Conservation (phyloP, 2,888 invertebrate species). For the Gymnocheta viridis region DNA sequence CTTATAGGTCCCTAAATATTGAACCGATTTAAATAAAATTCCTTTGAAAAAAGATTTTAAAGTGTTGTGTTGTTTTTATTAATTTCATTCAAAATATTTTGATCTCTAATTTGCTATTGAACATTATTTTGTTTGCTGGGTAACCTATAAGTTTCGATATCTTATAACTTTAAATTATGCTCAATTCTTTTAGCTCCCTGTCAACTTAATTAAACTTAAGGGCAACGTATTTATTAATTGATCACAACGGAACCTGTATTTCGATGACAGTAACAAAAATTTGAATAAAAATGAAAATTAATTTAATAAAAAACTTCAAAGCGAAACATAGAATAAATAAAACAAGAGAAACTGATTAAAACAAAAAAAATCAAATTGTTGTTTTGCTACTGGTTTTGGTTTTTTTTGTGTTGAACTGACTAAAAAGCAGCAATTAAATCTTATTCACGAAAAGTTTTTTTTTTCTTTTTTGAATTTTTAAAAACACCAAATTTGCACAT, state of each 20-base stretch:
- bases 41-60: too few species aligned
- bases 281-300: constrained; percentile 35
- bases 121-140: neutral
- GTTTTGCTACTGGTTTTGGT: constrained; percentile 51
- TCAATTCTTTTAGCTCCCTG: neutral
- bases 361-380: neutral
- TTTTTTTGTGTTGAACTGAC: neutral
- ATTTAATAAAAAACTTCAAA: neutral
- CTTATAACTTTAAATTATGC: neutral
- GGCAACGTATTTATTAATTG: neutral
- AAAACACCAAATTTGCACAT: constrained; percentile 37
- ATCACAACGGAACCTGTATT: constrained; percentile 1
- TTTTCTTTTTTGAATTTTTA: neutral
- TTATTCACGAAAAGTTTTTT: neutral
- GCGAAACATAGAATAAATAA: neutral
- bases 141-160: neutral
- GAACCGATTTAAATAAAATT: too few species aligned
- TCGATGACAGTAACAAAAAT: constrained; percentile 15
- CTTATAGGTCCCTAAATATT: too few species aligned
- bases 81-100: too few species aligned
- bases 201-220: neutral
- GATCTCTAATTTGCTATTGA: neutral
- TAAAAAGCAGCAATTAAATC: constrained; percentile 36
- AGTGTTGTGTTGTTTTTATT: too few species aligned
- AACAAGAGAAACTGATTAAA: constrained; percentile 42